Evolutionary conservation across 2,888 invertebrate species (phyloP), one percentile per base, ranked within the genome.

Genomic region (Bellardia pandia): DNA sequence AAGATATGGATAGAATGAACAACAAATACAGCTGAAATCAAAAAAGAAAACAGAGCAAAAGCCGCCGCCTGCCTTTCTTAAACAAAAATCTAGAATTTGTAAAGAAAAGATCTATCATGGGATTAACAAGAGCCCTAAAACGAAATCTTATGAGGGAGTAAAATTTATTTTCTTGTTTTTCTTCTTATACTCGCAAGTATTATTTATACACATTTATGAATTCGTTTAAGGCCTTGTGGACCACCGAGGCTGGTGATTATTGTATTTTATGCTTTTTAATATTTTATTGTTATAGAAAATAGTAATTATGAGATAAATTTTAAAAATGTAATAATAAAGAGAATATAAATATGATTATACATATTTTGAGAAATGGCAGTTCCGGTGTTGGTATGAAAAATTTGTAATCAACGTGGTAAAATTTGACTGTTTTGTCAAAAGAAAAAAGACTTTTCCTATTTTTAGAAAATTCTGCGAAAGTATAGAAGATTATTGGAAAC

Each of bases 61-160:
- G 85, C 79, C 85, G 85, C 79, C 78, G 72, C 14, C 56, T 23
- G 56, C 7, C 45, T 37, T 53, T 66, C 11, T 42, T 48, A 51
- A 33, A 68, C 40, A 40, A 76, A 64, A 64, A 13, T 45, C n/a
- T 14, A 60, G 62, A 56, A 68, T n/a, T 33, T 56, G 64, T 23
- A 23, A 74, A 81, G 40, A 77, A 81, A 74, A 77, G 68, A 85
- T 87, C 81, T 75, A 82, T 87, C 81, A 82, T 69, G 53, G 78
- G 74, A 85, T 85, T 87, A 85, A 78, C 72, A 78, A 85, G 69
- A 78, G 68, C 33, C 64, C 69, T 37, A 72, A 69, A 58, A 80
- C 40, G 1, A n/a, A 56, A 66, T 60, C 56, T 13, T 68, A 71
- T 80, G 68, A 85, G 74, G 74, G 84, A 75, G 79, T 85, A 84